Conservation (phyloP, 2,797 vertebrate genomes). For the Nyctibius grandis region DNA sequence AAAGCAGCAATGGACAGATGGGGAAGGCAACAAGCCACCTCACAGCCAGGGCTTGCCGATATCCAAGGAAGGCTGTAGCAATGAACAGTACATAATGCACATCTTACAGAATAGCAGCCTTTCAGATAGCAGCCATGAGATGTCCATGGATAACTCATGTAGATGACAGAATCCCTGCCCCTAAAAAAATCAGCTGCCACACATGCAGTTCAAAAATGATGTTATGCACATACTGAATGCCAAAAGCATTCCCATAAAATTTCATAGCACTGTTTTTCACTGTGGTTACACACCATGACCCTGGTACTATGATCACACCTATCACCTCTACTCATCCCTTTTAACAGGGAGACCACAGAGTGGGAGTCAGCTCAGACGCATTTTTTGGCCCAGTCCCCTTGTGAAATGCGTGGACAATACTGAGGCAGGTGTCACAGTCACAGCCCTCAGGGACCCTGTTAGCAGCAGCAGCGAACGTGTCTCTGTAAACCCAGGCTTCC, state of each 20-base stretch:
- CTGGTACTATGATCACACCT: neutral
- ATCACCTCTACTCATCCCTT: neutral
- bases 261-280: neutral
- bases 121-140: neutral
- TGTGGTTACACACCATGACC: neutral
- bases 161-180: neutral
- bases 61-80: neutral
- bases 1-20: conserved; percentile 28
- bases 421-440: neutral
- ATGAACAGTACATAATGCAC: neutral
- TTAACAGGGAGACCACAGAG: neutral
- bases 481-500: neutral
- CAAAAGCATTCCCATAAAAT: neutral
- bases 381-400: neutral
- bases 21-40: conserved; percentile 8
- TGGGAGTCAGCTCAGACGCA: neutral
- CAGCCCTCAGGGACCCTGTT: neutral
- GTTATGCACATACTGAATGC: neutral
- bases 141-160: neutral
- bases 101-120: neutral
- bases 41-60: neutral
- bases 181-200: neutral
- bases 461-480: neutral
- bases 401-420: neutral
- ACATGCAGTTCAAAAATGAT: neutral